Evolutionary conservation across 2,888 invertebrate genomes (phyloP).

Genomic region (Didymodactylos carnosus): DNA sequence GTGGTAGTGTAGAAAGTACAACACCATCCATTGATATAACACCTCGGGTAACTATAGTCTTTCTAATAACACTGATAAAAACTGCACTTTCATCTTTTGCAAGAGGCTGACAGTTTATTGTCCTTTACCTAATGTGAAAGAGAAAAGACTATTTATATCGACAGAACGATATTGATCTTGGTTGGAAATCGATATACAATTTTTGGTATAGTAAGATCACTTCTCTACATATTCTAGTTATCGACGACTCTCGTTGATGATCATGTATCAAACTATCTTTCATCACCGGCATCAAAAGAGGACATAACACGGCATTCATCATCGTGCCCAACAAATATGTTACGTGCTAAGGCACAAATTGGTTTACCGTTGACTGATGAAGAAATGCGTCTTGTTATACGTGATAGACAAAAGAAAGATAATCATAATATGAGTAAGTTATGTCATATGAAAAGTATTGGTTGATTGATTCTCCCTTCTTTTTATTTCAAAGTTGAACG

Average conservation of each 20-base stretch:
- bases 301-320: not conserved
- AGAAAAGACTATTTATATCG: no score
- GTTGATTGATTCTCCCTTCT: not conserved
- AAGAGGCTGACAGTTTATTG: no score
- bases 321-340: slow-evolving; percentile 8
- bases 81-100: no score
- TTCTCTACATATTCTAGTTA: not conserved
- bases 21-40: not conserved
- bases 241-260: not conserved
- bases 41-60: no score
- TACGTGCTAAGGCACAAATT: slow-evolving; percentile 3
- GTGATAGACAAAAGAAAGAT: slow-evolving; percentile 84
- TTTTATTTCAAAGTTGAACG: slow-evolving; percentile 52
- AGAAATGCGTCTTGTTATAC: slow-evolving; percentile 38
- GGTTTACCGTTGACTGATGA: slow-evolving; percentile 10
- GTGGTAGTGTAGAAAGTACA: not conserved
- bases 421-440: slow-evolving; percentile 86
- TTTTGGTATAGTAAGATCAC: no score
- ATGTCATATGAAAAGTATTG: not conserved
- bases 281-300: not conserved
- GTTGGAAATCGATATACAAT: no score
- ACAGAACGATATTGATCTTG: no score
- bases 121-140: no score
- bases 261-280: not conserved
- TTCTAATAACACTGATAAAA: no score